Base-by-base conservation (phyloP, 2,797 vertebrate species). In the Neostethus bicornis region DNA sequence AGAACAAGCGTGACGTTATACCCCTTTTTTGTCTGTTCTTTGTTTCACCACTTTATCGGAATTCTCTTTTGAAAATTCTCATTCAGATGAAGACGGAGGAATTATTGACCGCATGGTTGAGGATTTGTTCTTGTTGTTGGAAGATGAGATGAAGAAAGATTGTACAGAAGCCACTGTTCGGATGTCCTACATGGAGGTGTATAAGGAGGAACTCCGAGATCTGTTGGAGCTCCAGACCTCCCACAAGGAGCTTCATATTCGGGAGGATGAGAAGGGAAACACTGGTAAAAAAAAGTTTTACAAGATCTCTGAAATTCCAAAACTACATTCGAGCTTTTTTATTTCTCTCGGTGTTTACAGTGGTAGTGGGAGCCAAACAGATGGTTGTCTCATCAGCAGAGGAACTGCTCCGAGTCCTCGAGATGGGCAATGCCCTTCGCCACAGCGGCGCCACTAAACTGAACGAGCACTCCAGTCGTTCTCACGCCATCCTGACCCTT, bases 391-490 rank as follows among this genome's bases (percentile, higher is more conserved):
- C 91, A 68, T 92, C 90, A 71, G 89, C 88, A 59, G 94, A 93
- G 72, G 94, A 96, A 79, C 90, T 96, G 37, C 87, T 96, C 61
- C 88, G 84, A 20, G 71, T 92, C n/a, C 48, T 96, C 61, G 84
- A 94, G 80, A 86, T 81, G 4, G 94, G 95, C 12, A 95, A 92
- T 20, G 87, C 90, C 16, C 88, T 93, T 28, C 92, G 95, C 26
- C 95, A 91, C 72, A 94, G 92, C 1, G 52, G 90, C 17, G 75
- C 82, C 56, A 97, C 95, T 0, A 91, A 90, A 39, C 93, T 94
- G 94, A 98, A 96, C 1, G 92, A 95, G 49, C 90, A 91, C 64
- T 95, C 94, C 5, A 98, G 95, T 67, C 92, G 95, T 52, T 96
- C 95, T 41, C 95, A 97, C 0, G 85, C 93, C 29, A 90, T 98